These are phyloP conservation scores for Scyliorhinus canicula DNA, from an alignment of 2,797 vertebrate genomes.

Conservation along the genomic window DNA sequence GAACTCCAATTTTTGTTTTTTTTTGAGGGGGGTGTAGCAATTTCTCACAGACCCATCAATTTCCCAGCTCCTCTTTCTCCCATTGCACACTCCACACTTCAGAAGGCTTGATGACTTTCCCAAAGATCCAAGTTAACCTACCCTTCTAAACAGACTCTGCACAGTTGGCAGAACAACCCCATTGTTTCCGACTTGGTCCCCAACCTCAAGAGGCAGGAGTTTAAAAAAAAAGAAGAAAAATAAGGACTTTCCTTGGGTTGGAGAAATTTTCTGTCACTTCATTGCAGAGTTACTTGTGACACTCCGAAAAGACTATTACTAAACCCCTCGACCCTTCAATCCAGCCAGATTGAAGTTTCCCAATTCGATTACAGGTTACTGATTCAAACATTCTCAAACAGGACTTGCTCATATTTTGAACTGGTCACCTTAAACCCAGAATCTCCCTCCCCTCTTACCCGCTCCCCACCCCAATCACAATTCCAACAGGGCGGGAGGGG, in stretches of 20 bases:
- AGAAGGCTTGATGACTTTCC: not conserved
- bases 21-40: not conserved
- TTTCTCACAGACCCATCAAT: not conserved
- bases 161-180: too few species aligned
- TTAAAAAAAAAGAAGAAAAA: not conserved
- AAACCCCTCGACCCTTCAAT: too few species aligned
- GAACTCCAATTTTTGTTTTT: not conserved
- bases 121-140: not conserved
- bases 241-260: not conserved
- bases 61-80: not conserved
- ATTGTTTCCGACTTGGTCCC: too few species aligned
- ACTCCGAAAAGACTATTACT: too few species aligned
- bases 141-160: not conserved
- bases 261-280: not conserved
- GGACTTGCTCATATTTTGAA: not conserved
- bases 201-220: not conserved
- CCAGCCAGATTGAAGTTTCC: not conserved
- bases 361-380: not conserved
- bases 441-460: not conserved
- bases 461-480: not conserved
- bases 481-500: too few species aligned
- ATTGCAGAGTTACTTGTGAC: too few species aligned
- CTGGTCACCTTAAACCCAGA: not conserved
- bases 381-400: not conserved
- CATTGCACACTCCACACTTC: not conserved